Conservation (phyloP, 2,888 invertebrate species). For the Erpobdella octoculata region DNA sequence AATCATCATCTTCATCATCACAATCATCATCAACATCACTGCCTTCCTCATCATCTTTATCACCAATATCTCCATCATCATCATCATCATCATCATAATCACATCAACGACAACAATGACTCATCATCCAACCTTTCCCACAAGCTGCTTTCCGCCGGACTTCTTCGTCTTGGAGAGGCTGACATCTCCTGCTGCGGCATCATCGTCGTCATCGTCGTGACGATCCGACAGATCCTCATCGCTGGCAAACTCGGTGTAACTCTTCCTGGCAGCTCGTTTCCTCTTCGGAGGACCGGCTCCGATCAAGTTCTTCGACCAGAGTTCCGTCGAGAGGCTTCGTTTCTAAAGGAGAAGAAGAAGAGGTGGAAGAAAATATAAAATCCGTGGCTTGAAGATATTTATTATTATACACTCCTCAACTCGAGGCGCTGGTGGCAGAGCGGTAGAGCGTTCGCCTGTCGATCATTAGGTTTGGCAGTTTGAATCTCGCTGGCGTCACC, state of each 20-base stretch:
- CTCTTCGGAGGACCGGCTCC: neutral
- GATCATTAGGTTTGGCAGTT: too few species aligned
- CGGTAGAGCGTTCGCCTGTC: too few species aligned
- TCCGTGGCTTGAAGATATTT: too few species aligned
- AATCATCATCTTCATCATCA: too few species aligned
- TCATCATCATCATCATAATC: neutral
- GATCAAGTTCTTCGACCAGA: neutral
- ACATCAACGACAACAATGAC: conserved; percentile 14
- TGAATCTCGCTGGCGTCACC: too few species aligned
- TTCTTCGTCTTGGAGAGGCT: too few species aligned
- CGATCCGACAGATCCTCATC: conserved; percentile 31
- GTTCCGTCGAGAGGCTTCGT: neutral
- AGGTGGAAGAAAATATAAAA: too few species aligned
- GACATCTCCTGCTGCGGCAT: neutral
- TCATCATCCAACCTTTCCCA: conserved; percentile 11
- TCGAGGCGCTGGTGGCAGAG: too few species aligned
- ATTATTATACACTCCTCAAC: too few species aligned
- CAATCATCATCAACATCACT: too few species aligned
- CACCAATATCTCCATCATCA: neutral
- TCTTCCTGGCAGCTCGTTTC: conserved; percentile 16
- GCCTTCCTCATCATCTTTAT: neutral
- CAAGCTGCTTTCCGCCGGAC: neutral
- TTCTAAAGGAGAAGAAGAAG: neutral
- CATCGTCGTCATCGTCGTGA: conserved; percentile 27
- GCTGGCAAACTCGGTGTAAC: conserved; percentile 25